Evolutionary conservation across 2,888 invertebrate genomes (phyloP).

Genomic region (Pardosa pseudoannulata): DNA sequence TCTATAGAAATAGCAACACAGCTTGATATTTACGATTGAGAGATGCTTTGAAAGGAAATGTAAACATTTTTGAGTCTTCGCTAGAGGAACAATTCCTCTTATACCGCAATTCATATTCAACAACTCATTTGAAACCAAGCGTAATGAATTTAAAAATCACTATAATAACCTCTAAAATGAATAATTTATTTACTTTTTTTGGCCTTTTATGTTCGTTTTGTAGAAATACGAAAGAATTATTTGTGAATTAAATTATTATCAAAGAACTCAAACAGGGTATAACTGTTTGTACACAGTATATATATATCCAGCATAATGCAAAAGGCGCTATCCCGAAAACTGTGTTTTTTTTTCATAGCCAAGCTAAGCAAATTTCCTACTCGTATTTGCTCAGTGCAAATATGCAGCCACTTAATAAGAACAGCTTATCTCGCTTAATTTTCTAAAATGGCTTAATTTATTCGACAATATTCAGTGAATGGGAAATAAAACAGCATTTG

Average conservation of each 20-base stretch:
- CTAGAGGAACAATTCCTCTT: too few species aligned
- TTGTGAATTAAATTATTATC: not conserved
- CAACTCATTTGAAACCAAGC: not conserved
- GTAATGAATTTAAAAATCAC: not conserved
- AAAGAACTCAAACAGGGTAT: not conserved
- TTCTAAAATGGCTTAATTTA: not conserved
- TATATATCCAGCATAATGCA: not conserved
- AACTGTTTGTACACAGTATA: not conserved
- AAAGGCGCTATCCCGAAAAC: not conserved
- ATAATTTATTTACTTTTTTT: not conserved
- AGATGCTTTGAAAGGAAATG: too few species aligned
- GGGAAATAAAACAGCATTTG: conserved; percentile 1
- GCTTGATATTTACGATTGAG: too few species aligned
- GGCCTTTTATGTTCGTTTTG: not conserved
- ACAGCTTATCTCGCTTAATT: conserved; percentile 6
- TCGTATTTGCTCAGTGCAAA: not conserved
- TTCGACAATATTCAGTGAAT: not conserved
- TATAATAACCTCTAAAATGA: not conserved
- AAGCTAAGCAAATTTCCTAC: not conserved
- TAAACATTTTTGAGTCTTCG: too few species aligned
- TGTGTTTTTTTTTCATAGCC: not conserved
- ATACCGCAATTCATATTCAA: not conserved
- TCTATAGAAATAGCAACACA: too few species aligned
- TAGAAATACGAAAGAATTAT: not conserved
- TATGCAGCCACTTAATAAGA: not conserved